Conservation (phyloP, 2,888 invertebrate species). For the Eilema caniola region DNA sequence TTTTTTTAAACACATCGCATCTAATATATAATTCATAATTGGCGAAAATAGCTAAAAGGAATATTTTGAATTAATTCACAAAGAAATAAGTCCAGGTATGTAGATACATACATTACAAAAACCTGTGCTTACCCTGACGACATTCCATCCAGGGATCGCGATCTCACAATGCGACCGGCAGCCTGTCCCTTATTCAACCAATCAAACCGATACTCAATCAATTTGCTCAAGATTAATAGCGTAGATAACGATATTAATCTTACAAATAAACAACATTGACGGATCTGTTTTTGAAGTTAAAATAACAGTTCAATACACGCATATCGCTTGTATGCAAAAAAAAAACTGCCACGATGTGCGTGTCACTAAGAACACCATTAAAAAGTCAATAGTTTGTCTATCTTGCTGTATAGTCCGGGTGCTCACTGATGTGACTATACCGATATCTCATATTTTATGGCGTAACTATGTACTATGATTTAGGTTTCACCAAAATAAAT, state of each 20-base stretch:
- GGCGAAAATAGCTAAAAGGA: slow-evolving; percentile 14
- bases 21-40: slow-evolving; percentile 10
- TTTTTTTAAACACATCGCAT: no score
- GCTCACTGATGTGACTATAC: no score
- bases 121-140: slow-evolving; percentile 13
- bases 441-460: no score
- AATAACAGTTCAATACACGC: no score
- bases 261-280: neutral
- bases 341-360: no score
- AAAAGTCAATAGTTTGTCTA: no score
- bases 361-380: no score
- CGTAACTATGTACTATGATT: no score
- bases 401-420: no score
- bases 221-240: neutral
- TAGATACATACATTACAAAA: slow-evolving; percentile 18
- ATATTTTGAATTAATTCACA: slow-evolving; percentile 8
- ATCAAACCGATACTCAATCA: slow-evolving; percentile 6
- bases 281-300: neutral
- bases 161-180: slow-evolving; percentile 13
- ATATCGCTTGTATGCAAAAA: no score
- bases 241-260: no score
- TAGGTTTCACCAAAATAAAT: no score
- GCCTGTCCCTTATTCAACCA: neutral
- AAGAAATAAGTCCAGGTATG: slow-evolving; percentile 18
- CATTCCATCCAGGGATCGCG: slow-evolving; percentile 25